Conservation (phyloP, 2,888 invertebrate species). For the Ectropis crepuscularia region DNA sequence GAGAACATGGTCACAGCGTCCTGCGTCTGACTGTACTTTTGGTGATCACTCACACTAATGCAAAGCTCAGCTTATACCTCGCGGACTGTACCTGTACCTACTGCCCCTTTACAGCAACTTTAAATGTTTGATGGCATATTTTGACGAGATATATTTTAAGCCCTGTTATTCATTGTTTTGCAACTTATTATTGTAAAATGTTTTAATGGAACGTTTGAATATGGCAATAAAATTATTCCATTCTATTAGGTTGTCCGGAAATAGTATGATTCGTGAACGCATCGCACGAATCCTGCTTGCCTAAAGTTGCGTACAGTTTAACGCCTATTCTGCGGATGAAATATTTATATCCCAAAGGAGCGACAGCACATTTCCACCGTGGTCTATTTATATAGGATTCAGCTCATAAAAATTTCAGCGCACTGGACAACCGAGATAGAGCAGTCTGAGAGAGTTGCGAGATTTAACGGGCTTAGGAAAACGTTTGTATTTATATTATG, state of each 20-base stretch:
- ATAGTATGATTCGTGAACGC: constrained; percentile 54
- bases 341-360: constrained; percentile 49
- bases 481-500: constrained; percentile 17
- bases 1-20: no score
- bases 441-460: constrained; percentile 10
- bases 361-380: constrained; percentile 33
- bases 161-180: no score
- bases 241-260: constrained; percentile 53
- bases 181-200: no score
- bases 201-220: no score
- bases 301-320: constrained; percentile 49
- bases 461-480: constrained; percentile 13
- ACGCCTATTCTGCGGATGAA: constrained; percentile 51
- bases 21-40: no score
- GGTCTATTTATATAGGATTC: constrained; percentile 32
- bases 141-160: no score
- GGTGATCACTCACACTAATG: no score
- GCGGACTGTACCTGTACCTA: no score
- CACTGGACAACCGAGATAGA: constrained; percentile 30
- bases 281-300: constrained; percentile 41
- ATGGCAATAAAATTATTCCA: no score
- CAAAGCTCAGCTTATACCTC: no score
- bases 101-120: no score
- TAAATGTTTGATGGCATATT: no score
- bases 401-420: constrained; percentile 32